Conservation (phyloP, 2,888 invertebrate species). For the Endomychus coccineus region DNA sequence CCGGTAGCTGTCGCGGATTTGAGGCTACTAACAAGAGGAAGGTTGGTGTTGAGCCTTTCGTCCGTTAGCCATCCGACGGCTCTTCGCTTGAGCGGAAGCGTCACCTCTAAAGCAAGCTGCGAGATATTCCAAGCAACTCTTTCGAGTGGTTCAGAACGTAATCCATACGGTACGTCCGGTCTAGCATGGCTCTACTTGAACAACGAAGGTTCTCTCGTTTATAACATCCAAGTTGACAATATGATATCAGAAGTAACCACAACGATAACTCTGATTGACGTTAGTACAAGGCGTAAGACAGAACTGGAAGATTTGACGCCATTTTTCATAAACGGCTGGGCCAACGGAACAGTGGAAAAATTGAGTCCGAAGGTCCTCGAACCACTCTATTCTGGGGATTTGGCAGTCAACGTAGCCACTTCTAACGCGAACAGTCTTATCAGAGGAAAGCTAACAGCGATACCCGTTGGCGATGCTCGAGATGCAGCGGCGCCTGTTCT, state of each 20-base stretch:
- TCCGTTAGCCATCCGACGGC: constrained; percentile 59
- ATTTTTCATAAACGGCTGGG: constrained; percentile 46
- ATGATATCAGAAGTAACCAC: constrained; percentile 47
- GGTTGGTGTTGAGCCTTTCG: constrained; percentile 62
- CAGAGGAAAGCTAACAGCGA: constrained; percentile 59
- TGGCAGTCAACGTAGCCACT: constrained; percentile 68
- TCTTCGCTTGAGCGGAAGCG: constrained; percentile 59
- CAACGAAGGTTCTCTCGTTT: constrained; percentile 68
- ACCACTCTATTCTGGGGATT: constrained; percentile 72
- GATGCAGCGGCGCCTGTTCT: constrained; percentile 62
- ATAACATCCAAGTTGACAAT: constrained; percentile 66
- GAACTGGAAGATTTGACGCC: constrained; percentile 68
- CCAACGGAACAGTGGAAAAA: constrained; percentile 68
- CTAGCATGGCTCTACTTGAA: constrained; percentile 73
- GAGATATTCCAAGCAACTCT: constrained; percentile 72
- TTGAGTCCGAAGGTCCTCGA: constrained; percentile 76
- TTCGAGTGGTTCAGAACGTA: constrained; percentile 43
- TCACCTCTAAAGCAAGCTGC: constrained; percentile 68
- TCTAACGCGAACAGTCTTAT: constrained; percentile 53
- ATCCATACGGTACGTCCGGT: constrained; percentile 50
- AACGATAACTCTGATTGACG: constrained; percentile 65
- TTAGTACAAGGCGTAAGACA: constrained; percentile 55
- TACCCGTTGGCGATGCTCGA: constrained; percentile 66
- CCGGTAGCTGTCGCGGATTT: constrained; percentile 70
- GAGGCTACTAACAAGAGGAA: constrained; percentile 68